phyloP scores from a whole-genome alignment of 2,888 invertebrate genomes.

The Mactromeris polynyma region DNA sequence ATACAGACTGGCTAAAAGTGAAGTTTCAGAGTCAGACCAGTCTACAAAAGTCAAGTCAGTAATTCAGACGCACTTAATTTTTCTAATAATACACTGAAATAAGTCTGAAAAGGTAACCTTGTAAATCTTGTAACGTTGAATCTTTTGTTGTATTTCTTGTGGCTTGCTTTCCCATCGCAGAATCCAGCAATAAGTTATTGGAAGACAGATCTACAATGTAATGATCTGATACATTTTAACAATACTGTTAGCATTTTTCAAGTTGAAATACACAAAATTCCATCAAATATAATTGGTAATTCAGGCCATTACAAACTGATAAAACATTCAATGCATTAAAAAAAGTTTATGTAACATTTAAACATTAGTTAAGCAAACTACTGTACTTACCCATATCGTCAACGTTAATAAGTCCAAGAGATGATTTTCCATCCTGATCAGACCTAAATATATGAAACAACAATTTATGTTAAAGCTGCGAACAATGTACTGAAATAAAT shows the following conservation, averaged over 20 bases:
- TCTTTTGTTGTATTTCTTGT: not conserved
- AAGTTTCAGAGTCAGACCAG: no score
- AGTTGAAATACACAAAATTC: not conserved
- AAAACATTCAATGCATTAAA: no score
- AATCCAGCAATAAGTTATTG: slow-evolving; percentile 57
- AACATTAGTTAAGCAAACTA: not conserved
- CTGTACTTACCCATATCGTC: slow-evolving; percentile 67
- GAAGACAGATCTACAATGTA: slow-evolving; percentile 59
- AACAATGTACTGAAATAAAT: no score
- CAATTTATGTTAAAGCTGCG: not conserved
- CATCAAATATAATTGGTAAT: not conserved
- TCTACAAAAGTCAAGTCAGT: no score
- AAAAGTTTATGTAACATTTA: no score
- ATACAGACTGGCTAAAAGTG: no score
- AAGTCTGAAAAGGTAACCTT: not conserved
- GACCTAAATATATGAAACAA: slow-evolving; percentile 40
- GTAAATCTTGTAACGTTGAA: slow-evolving; percentile 2
- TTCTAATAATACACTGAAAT: no score
- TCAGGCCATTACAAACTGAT: no score
- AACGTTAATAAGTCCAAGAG: slow-evolving; percentile 63
- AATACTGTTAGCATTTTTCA: not conserved
- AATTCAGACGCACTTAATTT: no score
- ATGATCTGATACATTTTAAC: not conserved
- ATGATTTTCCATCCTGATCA: slow-evolving; percentile 63
- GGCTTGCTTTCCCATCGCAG: slow-evolving; percentile 43